Percentiles rank a stretch among this genome's conserved stretches.
phyloP scores from a whole-genome alignment of 2,888 invertebrate genomes.

The Nomada flava region DNA sequence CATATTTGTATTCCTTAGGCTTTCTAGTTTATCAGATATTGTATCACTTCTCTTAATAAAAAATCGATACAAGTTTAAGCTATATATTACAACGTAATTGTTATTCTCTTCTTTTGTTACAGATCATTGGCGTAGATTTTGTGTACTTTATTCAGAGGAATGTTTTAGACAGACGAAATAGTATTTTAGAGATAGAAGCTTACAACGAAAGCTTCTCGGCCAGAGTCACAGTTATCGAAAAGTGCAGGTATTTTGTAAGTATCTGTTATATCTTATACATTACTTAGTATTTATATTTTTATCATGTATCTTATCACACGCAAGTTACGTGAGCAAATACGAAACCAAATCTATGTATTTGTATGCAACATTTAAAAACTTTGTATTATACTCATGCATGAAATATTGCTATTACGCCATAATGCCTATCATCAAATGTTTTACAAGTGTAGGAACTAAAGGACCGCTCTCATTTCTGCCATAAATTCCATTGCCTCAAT shows the following conservation, averaged over 20 bases:
- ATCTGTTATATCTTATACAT: conserved; percentile 3
- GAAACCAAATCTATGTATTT: too few relatives aligned
- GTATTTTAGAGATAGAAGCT: conserved; percentile 95
- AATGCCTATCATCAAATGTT: too few relatives aligned
- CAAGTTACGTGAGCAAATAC: too few relatives aligned
- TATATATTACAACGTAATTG: neutral
- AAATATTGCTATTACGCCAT: too few relatives aligned
- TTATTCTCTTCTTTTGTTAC: conserved; percentile 71
- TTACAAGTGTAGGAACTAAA: too few relatives aligned
- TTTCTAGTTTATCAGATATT: too few relatives aligned
- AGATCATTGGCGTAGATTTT: conserved; percentile 97
- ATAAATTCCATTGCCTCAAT: too few relatives aligned
- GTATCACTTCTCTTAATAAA: neutral
- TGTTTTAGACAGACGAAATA: conserved; percentile 90
- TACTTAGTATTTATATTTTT: neutral
- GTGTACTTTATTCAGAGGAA: conserved; percentile 97
- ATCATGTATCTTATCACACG: neutral
- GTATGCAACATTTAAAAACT: too few relatives aligned
- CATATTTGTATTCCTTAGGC: too few relatives aligned
- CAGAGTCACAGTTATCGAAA: conserved; percentile 94
- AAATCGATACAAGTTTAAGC: neutral
- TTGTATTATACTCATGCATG: too few relatives aligned
- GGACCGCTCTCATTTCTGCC: too few relatives aligned
- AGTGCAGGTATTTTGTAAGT: conserved; percentile 94
- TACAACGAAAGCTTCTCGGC: conserved; percentile 95